Conservation (phyloP, 2,888 invertebrate species). For the Buathra laborator region DNA sequence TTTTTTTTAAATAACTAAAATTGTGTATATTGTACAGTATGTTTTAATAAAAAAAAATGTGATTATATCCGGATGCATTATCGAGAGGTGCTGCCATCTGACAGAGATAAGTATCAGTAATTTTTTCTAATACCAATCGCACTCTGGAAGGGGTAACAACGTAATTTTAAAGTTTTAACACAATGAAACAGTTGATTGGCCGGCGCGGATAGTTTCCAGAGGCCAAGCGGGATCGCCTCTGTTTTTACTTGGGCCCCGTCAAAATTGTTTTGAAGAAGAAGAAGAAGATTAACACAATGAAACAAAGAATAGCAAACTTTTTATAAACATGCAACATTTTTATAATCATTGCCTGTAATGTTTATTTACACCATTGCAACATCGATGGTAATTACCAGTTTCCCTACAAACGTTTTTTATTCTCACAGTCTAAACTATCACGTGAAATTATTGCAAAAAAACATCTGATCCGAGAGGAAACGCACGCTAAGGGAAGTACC, state of each 20-base stretch:
- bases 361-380: too few species aligned
- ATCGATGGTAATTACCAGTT: not conserved
- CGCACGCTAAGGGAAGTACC: too few species aligned
- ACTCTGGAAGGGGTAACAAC: not conserved
- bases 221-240: too few species aligned
- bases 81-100: conserved; percentile 27
- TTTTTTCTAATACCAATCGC: not conserved
- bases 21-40: conserved; percentile 38
- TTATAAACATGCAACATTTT: too few species aligned
- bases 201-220: too few species aligned
- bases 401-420: not conserved
- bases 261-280: too few species aligned
- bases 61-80: not conserved
- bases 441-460: not conserved
- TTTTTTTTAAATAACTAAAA: conserved; percentile 29
- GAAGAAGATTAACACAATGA: too few species aligned
- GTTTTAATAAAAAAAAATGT: conserved; percentile 49
- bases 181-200: not conserved
- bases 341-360: too few species aligned
- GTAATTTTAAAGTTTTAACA: conserved; percentile 1
- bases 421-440: not conserved
- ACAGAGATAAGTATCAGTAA: not conserved
- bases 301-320: not conserved
- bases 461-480: too few species aligned
- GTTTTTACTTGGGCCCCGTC: too few species aligned